A percentile compares a stretch with the other conserved stretches of the same genome.
These are phyloP conservation scores for Tryphoninae sp. DNA, from an alignment of 2,888 invertebrate genomes.

Conservation along the genomic window DNA sequence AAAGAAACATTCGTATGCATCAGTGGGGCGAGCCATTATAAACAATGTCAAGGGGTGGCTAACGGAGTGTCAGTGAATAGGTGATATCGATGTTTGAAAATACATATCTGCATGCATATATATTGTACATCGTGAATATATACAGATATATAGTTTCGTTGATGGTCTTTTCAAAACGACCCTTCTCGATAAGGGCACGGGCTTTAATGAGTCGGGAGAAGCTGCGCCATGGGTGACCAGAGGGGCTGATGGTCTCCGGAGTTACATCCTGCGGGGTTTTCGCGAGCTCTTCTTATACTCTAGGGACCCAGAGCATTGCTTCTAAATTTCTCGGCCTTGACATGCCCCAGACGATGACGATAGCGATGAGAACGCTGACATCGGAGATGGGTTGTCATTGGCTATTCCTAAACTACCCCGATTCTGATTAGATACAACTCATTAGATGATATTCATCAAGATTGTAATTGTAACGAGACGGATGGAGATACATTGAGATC, in stretches of 20 bases:
- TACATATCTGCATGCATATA: constrained; percentile 77
- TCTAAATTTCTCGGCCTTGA: constrained; percentile 67
- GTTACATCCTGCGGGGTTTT: constrained; percentile 66
- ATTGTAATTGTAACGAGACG: constrained; percentile 79
- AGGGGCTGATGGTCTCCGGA: constrained; percentile 67
- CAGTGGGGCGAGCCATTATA: constrained; percentile 22
- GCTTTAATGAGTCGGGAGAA: constrained; percentile 79
- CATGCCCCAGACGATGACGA: constrained; percentile 24
- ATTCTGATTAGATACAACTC: constrained; percentile 73
- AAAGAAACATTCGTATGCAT: constrained; percentile 27
- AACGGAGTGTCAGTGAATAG: constrained; percentile 75
- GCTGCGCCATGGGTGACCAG: constrained; percentile 65
- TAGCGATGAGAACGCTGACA: background rate
- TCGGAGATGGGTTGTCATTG: constrained; percentile 35
- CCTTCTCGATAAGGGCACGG: constrained; percentile 75
- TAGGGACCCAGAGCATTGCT: constrained; percentile 71
- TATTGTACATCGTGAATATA: background rate
- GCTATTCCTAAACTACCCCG: constrained; percentile 18
- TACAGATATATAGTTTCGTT: constrained; percentile 29
- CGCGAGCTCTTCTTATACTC: constrained; percentile 68
- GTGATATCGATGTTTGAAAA: constrained; percentile 79
- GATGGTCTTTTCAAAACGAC: constrained; percentile 47
- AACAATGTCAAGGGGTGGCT: constrained; percentile 65
- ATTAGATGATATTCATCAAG: constrained; percentile 84
- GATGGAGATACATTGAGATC: constrained; percentile 20